A percentile compares a stretch with the other conserved stretches of the same genome.
These are phyloP conservation scores for Scatophagus argus DNA, from an alignment of 2,113 vertebrate species.

Conservation along the genomic window DNA sequence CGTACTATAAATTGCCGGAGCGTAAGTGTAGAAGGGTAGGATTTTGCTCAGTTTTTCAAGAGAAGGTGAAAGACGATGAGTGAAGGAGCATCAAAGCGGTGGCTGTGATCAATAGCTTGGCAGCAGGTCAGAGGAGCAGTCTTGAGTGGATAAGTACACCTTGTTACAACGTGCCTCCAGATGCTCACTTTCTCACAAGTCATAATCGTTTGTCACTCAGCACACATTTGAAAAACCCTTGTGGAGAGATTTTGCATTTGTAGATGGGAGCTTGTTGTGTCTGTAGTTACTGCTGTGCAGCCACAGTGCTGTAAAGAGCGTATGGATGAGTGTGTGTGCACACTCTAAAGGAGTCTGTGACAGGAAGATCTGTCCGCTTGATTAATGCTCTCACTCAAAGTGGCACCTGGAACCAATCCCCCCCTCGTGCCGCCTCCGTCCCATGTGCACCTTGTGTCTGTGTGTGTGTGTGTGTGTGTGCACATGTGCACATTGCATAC, in stretches of 20 bases:
- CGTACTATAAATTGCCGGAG: neutral
- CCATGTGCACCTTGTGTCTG: slow-evolving; percentile 43
- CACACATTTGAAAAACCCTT: neutral
- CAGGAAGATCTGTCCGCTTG: slow-evolving; percentile 79
- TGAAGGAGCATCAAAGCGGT: slow-evolving; percentile 35
- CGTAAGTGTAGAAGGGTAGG: neutral
- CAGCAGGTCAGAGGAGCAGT: slow-evolving; percentile 42
- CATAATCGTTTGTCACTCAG: slow-evolving; percentile 20
- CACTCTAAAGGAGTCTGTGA: slow-evolving; percentile 65
- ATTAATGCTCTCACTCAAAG: slow-evolving; percentile 85
- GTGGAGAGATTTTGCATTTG: neutral
- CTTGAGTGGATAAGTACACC: slow-evolving; percentile 23
- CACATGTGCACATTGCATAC: slow-evolving; percentile 59
- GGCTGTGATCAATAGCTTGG: slow-evolving; percentile 60
- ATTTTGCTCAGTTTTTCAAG: neutral
- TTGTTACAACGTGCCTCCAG: slow-evolving; percentile 48
- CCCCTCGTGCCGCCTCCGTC: slow-evolving; percentile 48
- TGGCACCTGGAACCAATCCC: slow-evolving; percentile 83
- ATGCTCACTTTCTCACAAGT: slow-evolving; percentile 37
- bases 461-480: slow-evolving; percentile 32
- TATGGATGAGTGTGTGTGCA: slow-evolving; percentile 15
- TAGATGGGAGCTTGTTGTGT: slow-evolving; percentile 20
- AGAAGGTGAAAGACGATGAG: slow-evolving; percentile 31
- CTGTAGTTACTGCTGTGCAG: neutral
- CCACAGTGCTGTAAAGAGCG: neutral